phyloP scores from a whole-genome alignment of 30 jellyfish, hydroid and myxozoan genomes.

The Hydractinia echinata region DNA sequence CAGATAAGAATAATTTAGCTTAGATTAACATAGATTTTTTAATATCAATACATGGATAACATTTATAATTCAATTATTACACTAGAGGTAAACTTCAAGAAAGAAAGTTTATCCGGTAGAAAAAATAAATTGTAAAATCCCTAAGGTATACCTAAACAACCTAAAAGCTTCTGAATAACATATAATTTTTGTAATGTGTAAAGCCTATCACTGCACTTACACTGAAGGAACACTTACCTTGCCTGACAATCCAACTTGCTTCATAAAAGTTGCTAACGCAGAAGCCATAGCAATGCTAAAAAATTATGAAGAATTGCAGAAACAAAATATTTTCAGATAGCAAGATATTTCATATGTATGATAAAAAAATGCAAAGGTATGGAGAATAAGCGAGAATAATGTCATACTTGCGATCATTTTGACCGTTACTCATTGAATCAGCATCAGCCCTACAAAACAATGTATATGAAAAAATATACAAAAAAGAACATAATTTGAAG shows the following conservation, averaged over 20 bases:
- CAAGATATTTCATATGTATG: too few species aligned
- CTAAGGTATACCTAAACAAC: too few species aligned
- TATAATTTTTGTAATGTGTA: too few species aligned
- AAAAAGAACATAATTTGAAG: background rate
- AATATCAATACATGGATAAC: too few species aligned
- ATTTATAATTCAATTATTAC: too few species aligned
- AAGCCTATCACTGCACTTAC: too few species aligned
- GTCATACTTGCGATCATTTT: slow-evolving; percentile 35
- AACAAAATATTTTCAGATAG: background rate
- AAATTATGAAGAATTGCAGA: background rate
- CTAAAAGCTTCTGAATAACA: too few species aligned
- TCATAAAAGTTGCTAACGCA: slow-evolving; percentile 93
- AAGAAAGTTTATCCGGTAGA: too few species aligned
- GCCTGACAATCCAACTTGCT: slow-evolving; percentile 79
- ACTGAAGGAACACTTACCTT: background rate
- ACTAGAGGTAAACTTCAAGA: too few species aligned
- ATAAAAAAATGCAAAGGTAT: background rate
- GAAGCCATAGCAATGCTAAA: slow-evolving; percentile 98
- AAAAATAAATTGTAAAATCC: too few species aligned
- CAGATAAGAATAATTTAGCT: too few species aligned
- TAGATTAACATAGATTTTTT: too few species aligned
- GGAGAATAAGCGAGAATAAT: background rate
- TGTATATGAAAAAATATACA: background rate
- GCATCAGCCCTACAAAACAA: slow-evolving; percentile 37
- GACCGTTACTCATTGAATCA: slow-evolving; percentile 17